phyloP scores from a whole-genome alignment of 2,888 invertebrate species.

The Drosophila nr. perissopoda region DNA sequence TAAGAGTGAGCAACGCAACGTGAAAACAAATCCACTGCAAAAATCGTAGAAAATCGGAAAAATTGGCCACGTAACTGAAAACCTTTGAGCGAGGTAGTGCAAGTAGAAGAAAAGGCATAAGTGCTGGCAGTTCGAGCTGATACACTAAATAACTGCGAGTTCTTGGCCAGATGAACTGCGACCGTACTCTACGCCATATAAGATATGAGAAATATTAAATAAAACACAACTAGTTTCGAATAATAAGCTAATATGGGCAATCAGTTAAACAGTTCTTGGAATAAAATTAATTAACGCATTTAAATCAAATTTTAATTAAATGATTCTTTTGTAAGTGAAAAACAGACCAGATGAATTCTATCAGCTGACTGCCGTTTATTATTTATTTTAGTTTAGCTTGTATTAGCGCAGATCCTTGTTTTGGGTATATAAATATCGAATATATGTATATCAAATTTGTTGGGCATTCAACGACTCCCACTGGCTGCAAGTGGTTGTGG shows the following conservation, averaged over 20 bases:
- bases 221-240: background rate
- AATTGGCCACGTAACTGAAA: constrained; percentile 64
- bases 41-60: constrained; percentile 59
- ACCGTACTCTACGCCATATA: background rate
- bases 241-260: background rate
- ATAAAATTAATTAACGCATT: background rate
- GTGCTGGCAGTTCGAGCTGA: constrained; percentile 5
- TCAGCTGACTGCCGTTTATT: background rate
- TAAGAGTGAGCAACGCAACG: constrained; percentile 21
- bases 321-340: background rate
- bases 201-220: too few species aligned
- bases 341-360: background rate
- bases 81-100: constrained; percentile 6
- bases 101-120: constrained; percentile 1
- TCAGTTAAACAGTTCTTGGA: too few species aligned
- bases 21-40: constrained; percentile 30
- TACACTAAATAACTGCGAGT: background rate
- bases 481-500: constrained; percentile 28
- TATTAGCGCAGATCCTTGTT: background rate
- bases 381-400: background rate
- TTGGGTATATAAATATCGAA: background rate
- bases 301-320: background rate
- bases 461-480: constrained; percentile 9
- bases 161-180: constrained; percentile 11
- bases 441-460: background rate